Evolutionary conservation across 1,140 invertebrate species (phyloP).

Genomic region (Drosophila melanogaster): DNA sequence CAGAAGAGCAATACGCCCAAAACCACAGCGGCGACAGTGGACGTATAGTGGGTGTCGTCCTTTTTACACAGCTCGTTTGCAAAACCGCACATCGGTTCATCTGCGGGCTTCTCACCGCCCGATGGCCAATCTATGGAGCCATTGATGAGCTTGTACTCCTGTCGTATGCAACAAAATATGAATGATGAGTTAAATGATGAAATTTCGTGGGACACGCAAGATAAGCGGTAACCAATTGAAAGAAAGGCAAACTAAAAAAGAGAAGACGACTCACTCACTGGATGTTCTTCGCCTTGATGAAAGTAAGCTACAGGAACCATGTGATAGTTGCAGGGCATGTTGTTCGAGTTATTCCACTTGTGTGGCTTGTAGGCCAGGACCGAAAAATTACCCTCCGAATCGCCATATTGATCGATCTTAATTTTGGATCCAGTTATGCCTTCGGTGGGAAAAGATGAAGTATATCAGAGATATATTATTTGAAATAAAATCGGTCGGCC

Average conservation of each 20-base stretch:
- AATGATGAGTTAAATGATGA: slow-evolving; percentile 6
- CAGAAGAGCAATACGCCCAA: slow-evolving; percentile 92
- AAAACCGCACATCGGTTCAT: slow-evolving; percentile 97
- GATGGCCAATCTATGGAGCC: slow-evolving; percentile 91
- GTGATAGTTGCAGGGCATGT: slow-evolving; percentile 89
- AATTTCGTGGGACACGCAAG: slow-evolving; percentile 6
- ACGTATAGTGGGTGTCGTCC: slow-evolving; percentile 90
- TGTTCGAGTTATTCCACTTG: slow-evolving; percentile 85
- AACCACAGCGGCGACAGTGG: slow-evolving; percentile 90
- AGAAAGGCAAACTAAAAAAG: slow-evolving; percentile 73
- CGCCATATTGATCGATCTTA: slow-evolving; percentile 95
- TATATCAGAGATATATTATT: neutral
- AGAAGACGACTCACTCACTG: slow-evolving; percentile 89
- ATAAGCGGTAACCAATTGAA: slow-evolving; percentile 32
- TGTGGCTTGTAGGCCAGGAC: slow-evolving; percentile 91
- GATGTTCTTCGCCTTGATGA: slow-evolving; percentile 89
- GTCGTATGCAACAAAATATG: slow-evolving; percentile 22
- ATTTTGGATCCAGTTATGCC: slow-evolving; percentile 97
- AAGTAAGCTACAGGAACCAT: slow-evolving; percentile 93
- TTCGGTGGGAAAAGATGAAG: slow-evolving; percentile 76
- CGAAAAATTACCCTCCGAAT: slow-evolving; percentile 98
- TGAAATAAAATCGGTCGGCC: neutral
- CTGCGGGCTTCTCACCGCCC: slow-evolving; percentile 92
- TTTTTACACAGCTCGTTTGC: slow-evolving; percentile 92
- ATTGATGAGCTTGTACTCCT: slow-evolving; percentile 89